phyloP scores from a whole-genome alignment of 1,140 invertebrate genomes.

The Cylas formicarius region DNA sequence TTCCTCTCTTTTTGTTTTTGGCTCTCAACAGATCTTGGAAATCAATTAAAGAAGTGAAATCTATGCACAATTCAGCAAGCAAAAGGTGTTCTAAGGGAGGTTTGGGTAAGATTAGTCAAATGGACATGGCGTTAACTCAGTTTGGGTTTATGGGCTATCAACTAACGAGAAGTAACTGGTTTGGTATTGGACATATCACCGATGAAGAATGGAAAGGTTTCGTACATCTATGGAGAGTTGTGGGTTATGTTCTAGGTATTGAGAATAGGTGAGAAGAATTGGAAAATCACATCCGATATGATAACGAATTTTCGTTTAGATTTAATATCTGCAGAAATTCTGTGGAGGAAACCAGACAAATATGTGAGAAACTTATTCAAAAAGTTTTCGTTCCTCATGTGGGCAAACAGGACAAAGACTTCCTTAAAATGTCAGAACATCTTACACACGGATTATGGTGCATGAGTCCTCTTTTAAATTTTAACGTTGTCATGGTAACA shows the following conservation, averaged over 20 bases:
- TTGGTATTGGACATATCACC: constrained; percentile 53
- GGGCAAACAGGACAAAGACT: constrained; percentile 25
- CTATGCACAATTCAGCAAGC: constrained; percentile 56
- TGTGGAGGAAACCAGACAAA: constrained; percentile 31
- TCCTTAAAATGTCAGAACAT: constrained; percentile 29
- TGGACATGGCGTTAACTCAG: constrained; percentile 77
- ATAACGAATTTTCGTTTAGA: constrained; percentile 20
- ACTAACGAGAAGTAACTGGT: constrained; percentile 54
- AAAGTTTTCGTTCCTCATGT: constrained; percentile 26
- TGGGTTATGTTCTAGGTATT: constrained; percentile 73
- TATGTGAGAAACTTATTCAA: constrained; percentile 30
- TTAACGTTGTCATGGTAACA: constrained; percentile 18
- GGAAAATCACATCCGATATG: constrained; percentile 1
- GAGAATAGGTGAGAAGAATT: constrained; percentile 57
- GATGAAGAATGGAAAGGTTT: constrained; percentile 62
- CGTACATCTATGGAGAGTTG: constrained; percentile 75
- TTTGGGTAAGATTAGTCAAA: constrained; percentile 54
- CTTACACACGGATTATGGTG: constrained; percentile 33
- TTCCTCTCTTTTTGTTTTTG: constrained; percentile 23
- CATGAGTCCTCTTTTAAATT: constrained; percentile 28
- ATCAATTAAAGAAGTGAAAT: constrained; percentile 60
- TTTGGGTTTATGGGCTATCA: constrained; percentile 80
- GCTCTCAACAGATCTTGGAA: constrained; percentile 57
- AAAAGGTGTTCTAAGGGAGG: constrained; percentile 46
- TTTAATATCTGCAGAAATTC: constrained; percentile 38